Conservation (phyloP, 2,113 vertebrate genomes). For the Terrapene triunguis region DNA sequence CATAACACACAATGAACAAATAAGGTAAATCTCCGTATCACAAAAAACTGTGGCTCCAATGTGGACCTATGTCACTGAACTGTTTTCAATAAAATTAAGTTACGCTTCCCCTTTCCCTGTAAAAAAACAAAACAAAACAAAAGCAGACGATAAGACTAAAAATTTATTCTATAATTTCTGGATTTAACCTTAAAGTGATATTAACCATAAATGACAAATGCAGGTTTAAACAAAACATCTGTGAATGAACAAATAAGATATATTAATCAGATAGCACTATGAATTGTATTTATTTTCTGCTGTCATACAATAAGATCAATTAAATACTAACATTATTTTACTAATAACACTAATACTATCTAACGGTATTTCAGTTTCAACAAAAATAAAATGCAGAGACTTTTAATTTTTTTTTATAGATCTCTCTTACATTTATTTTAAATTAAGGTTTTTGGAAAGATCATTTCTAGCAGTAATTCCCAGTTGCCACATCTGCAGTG, state of each 20-base stretch:
- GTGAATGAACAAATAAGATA: conserved; percentile 1
- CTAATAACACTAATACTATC: no score
- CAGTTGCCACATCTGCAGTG: conserved; percentile 46
- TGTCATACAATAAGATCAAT: neutral
- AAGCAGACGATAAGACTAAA: neutral
- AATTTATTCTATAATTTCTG: neutral
- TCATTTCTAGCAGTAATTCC: conserved; percentile 30
- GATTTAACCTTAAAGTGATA: neutral
- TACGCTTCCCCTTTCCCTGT: neutral
- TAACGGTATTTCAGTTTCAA: neutral
- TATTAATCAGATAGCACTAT: neutral
- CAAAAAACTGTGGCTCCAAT: neutral
- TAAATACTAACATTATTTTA: neutral
- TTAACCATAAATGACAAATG: neutral
- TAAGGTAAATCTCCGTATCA: neutral
- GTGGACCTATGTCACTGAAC: neutral
- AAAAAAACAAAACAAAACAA: neutral
- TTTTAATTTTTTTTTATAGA: neutral
- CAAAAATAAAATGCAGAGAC: neutral
- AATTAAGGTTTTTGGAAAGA: neutral
- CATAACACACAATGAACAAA: neutral
- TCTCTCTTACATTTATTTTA: neutral
- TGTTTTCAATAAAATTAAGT: neutral
- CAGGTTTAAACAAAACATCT: neutral
- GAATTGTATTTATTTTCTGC: neutral